A percentile compares a stretch with the other conserved stretches of the same genome.
These are phyloP conservation scores for Pterophyllum scalare DNA, from an alignment of 2,113 vertebrate genomes.

Conservation along the genomic window DNA sequence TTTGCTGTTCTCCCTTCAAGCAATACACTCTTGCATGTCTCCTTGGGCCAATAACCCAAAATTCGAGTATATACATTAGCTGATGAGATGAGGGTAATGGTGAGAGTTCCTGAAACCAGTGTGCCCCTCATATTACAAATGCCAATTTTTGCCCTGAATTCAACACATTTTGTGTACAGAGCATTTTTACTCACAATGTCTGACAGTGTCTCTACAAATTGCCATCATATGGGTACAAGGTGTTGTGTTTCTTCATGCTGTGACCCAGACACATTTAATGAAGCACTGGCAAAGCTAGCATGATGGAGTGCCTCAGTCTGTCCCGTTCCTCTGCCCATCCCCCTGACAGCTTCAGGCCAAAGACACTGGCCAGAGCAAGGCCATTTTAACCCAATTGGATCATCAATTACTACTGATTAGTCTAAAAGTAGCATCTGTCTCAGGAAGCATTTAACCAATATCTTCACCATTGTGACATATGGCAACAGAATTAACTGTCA, in stretches of 20 bases:
- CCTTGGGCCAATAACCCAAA: background rate
- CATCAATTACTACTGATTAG: conserved; percentile 83
- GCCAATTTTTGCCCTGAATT: background rate
- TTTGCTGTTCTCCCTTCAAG: background rate
- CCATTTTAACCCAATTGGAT: conserved; percentile 80
- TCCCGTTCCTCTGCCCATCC: conserved; percentile 23
- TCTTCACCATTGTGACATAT: conserved; percentile 74
- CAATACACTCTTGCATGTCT: background rate
- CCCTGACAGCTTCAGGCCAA: conserved; percentile 60
- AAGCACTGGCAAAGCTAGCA: conserved; percentile 28
- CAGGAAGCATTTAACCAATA: conserved; percentile 83
- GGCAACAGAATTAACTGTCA: conserved; percentile 79
- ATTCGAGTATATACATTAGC: background rate
- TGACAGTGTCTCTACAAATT: conserved; percentile 6
- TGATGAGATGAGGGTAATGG: background rate
- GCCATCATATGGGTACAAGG: conserved; percentile 19
- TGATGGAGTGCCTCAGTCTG: conserved; percentile 23
- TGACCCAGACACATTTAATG: conserved; percentile 33
- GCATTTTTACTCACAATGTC: background rate
- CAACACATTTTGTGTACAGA: background rate
- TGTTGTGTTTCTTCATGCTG: conserved; percentile 39
- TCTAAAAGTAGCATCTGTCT: conserved; percentile 82
- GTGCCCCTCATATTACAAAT: too few species aligned
- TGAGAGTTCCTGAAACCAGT: background rate
- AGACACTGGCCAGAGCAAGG: conserved; percentile 72